Percentiles rank a stretch among this genome's conserved stretches.
Conservation (phyloP, 2,888 invertebrate species). For the Drosophila nr. fundita region DNA sequence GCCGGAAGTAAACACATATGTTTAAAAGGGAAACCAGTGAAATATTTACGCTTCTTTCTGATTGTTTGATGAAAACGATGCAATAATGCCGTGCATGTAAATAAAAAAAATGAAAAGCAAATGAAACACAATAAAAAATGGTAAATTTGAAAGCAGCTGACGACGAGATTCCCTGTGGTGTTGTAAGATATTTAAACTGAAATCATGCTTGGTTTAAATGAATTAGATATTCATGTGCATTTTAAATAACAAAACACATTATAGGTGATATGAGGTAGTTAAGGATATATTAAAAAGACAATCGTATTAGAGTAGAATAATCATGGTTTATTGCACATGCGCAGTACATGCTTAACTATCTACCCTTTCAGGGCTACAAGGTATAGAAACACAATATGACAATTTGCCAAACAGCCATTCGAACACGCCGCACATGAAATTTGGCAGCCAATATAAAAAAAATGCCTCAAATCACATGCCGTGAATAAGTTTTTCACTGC, state of each 20-base stretch:
- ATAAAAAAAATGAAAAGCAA: slow-evolving; percentile 36
- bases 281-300: background rate
- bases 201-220: background rate
- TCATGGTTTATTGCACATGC: background rate
- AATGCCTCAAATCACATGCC: slow-evolving; percentile 60
- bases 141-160: background rate
- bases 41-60: slow-evolving; percentile 15
- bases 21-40: slow-evolving; percentile 1
- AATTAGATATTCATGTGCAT: background rate
- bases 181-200: background rate
- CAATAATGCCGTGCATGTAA: slow-evolving; percentile 51
- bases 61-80: slow-evolving; percentile 42
- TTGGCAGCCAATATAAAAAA: slow-evolving; percentile 52
- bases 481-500: slow-evolving; percentile 30
- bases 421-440: slow-evolving; percentile 46
- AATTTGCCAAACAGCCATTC: slow-evolving; percentile 42
- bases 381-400: slow-evolving; percentile 10
- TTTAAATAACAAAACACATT: background rate
- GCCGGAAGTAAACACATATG: background rate
- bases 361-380: background rate
- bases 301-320: background rate
- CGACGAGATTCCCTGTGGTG: background rate
- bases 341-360: background rate
- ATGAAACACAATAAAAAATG: background rate
- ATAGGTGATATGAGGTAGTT: background rate